Evolutionary conservation across 2,113 vertebrate species (phyloP).

Genomic region (Odontophorus gujanensis): DNA sequence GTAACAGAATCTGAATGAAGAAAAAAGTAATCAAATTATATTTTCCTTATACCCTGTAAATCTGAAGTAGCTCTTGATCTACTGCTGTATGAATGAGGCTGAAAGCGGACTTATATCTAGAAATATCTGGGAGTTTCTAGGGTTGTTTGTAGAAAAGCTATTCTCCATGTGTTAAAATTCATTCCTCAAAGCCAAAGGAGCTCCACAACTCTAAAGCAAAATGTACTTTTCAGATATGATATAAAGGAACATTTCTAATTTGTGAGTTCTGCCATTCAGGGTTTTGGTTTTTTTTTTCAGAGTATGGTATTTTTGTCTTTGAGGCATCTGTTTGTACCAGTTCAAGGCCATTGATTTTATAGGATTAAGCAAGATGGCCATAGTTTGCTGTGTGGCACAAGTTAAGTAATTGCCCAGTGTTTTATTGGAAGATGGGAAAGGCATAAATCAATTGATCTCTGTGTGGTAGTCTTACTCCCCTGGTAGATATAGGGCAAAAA

Average conservation of each 20-base stretch:
- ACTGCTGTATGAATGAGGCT: not conserved
- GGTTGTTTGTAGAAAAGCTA: not conserved
- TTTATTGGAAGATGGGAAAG: not conserved
- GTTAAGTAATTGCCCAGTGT: not conserved
- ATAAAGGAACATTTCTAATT: not conserved
- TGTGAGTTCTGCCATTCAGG: not conserved
- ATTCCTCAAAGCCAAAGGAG: not conserved
- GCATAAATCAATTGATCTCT: not conserved
- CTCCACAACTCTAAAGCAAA: not conserved
- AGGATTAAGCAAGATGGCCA: slow-evolving; percentile 37
- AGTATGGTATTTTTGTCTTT: slow-evolving; percentile 37
- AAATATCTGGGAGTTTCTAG: slow-evolving; percentile 29
- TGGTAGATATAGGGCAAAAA: not conserved
- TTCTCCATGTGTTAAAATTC: not conserved
- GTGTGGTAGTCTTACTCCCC: not conserved
- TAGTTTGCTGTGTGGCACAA: slow-evolving; percentile 46
- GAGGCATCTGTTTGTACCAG: slow-evolving; percentile 61
- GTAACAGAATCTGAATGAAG: not conserved
- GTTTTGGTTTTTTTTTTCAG: not conserved
- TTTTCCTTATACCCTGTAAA: not conserved
- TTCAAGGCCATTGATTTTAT: slow-evolving; percentile 71
- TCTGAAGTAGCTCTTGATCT: slow-evolving; percentile 31
- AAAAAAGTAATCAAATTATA: not conserved
- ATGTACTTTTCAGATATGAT: not conserved
- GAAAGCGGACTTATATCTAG: slow-evolving; percentile 9